Evolutionary conservation across 2,113 vertebrate genomes (phyloP), one percentile per base, ranked within the genome.

Genomic region (Oryzias celebensis): DNA sequence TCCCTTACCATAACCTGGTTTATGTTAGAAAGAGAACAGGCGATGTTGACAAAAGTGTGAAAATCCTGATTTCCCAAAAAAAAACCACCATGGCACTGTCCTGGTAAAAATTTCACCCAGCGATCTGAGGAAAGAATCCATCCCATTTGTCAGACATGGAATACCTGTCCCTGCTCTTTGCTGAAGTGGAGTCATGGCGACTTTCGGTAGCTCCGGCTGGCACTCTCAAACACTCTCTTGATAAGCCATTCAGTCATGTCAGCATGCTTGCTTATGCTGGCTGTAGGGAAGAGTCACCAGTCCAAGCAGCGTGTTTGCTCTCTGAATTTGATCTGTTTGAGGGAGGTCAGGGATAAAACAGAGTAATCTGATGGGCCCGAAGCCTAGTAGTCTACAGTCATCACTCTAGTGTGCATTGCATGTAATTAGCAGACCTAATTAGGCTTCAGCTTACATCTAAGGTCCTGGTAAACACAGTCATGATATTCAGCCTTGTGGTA

Each of bases 381-480:
- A 65, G 60, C 70, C 65, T 68, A 60, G 67, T 57, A 46, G 61
- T 24, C 51, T 54, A 44, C 68, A 0, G 46, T 77, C 83, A 80
- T 85, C 63, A 67, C 63, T 62, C 68, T 71, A 65, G 74, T 81
- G 65, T 69, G 71, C 58, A 66, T 75, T 71, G 78, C 53, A 78
- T 52, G 15, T 84, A 76, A 83, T 83, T 77, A 76, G 64, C 62
- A 50, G 48, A 81, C 73, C 61, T 79, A 85, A 86, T 88, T 80
- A 82, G 66, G 55, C 77, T 67, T 77, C 62, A 18, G 75, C 53
- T 52, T 78, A 80, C 75, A 71, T 75, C 65, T 58, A 81, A 62
- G 68, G 73, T 78, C 69, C 51, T 83, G 81, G 81, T 80, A 83
- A 85, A 66, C 72, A 73, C 82, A 71, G 77, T 83, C 83, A 77